Conservation (phyloP, 2,888 invertebrate genomes). For the Automeris io region DNA sequence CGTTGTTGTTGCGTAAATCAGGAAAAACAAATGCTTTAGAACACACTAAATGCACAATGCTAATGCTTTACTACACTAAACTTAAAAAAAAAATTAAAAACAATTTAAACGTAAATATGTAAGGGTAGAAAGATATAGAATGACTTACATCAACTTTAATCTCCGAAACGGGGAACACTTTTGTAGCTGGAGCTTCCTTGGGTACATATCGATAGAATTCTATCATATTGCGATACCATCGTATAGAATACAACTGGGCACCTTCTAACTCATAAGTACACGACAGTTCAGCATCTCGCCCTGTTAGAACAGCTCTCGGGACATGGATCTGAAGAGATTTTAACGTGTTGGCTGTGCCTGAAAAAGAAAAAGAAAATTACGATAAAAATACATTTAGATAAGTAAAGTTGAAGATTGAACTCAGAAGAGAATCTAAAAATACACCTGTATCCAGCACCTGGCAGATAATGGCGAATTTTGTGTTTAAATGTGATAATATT, state of each 20-base stretch:
- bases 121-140: neutral
- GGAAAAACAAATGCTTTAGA: too few species aligned
- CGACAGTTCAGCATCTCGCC: conserved; percentile 67
- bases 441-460: too few species aligned
- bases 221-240: conserved; percentile 85
- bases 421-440: too few species aligned
- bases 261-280: conserved; percentile 78
- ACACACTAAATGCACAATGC: too few species aligned
- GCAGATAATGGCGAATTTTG: too few species aligned
- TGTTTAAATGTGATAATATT: too few species aligned
- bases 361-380: conserved; percentile 10
- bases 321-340: conserved; percentile 70
- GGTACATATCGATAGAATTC: conserved; percentile 88
- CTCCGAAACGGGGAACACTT: conserved; percentile 81
- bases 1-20: too few species aligned
- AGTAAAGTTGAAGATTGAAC: too few species aligned
- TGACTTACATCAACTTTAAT: conserved; percentile 85
- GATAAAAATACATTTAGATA: neutral
- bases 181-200: conserved; percentile 83
- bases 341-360: conserved; percentile 64
- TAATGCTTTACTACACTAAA: neutral
- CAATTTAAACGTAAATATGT: neutral
- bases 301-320: conserved; percentile 73
- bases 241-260: conserved; percentile 83
- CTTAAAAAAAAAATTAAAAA: too few species aligned